Evolutionary conservation across 2,797 vertebrate species (phyloP).

Genomic region (Oreonectes daqikongensis): DNA sequence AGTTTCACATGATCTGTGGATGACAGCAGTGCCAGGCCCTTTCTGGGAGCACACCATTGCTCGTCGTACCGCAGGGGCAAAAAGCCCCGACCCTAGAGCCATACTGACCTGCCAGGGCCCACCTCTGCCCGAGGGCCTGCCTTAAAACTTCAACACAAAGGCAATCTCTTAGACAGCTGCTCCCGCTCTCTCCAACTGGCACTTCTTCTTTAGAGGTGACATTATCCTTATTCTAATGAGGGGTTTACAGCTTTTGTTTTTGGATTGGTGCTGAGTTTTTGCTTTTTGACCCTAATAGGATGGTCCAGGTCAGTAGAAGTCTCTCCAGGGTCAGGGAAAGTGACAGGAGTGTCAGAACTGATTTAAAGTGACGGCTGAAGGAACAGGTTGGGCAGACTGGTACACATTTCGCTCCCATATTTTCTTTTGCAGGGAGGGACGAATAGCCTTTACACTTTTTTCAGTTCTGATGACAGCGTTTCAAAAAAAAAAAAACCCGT

Average conservation of each 20-base stretch:
- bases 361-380: slow-evolving; percentile 63
- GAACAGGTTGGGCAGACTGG: slow-evolving; percentile 52
- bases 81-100: slow-evolving; percentile 78
- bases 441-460: slow-evolving; percentile 39
- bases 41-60: slow-evolving; percentile 69
- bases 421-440: slow-evolving; percentile 37
- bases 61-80: slow-evolving; percentile 71
- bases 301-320: slow-evolving; percentile 75
- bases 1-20: slow-evolving; percentile 73
- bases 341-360: slow-evolving; percentile 80
- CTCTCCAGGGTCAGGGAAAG: slow-evolving; percentile 76
- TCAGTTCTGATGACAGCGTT: slow-evolving; percentile 34
- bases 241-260: slow-evolving; percentile 76
- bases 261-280: slow-evolving; percentile 71
- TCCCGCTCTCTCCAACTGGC: slow-evolving; percentile 75
- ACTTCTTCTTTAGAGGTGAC: slow-evolving; percentile 71
- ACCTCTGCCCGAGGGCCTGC: slow-evolving; percentile 77
- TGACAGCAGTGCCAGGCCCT: slow-evolving; percentile 80
- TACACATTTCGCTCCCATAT: slow-evolving; percentile 42
- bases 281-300: slow-evolving; percentile 74
- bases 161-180: slow-evolving; percentile 74
- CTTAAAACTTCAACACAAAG: slow-evolving; percentile 75
- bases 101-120: slow-evolving; percentile 76
- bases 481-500: slow-evolving; percentile 42
- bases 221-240: slow-evolving; percentile 81